Evolutionary conservation across 2,113 vertebrate species (phyloP).

Genomic region (Colaptes auratus): DNA sequence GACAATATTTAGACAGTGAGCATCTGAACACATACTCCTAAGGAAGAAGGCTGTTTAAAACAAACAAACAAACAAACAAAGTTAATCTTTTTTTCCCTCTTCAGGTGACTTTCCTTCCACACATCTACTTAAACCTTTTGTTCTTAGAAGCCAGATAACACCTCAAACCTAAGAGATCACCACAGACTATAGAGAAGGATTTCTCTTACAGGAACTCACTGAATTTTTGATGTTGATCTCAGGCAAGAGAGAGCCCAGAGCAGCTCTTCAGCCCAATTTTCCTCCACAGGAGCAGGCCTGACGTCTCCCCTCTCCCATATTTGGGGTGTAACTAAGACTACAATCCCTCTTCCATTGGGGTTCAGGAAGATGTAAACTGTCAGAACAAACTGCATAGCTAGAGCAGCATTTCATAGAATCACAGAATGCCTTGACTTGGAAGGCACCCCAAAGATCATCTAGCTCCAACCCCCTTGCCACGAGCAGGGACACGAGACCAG

Average conservation of each 20-base stretch:
- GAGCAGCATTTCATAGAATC: neutral
- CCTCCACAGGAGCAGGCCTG: neutral
- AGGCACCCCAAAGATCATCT: no score
- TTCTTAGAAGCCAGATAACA: neutral
- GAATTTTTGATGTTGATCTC: neutral
- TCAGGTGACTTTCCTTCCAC: neutral
- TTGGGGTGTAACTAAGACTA: neutral
- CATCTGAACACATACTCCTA: neutral
- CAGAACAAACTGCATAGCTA: neutral
- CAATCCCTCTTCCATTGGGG: neutral
- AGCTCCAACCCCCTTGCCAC: no score
- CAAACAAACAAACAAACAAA: neutral
- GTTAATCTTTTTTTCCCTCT: rapidly evolving
- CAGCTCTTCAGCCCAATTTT: neutral
- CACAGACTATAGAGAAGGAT: neutral
- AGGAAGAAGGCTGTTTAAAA: neutral
- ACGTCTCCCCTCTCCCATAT: neutral
- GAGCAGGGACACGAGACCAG: no score
- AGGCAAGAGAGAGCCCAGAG: neutral
- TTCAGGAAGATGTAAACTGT: neutral
- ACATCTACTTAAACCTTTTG: neutral
- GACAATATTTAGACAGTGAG: neutral
- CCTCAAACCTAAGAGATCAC: neutral
- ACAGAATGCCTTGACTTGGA: no score
- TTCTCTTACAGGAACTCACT: neutral